Conservation (phyloP, 1,140 invertebrate genomes). For the Danaus plexippus region DNA sequence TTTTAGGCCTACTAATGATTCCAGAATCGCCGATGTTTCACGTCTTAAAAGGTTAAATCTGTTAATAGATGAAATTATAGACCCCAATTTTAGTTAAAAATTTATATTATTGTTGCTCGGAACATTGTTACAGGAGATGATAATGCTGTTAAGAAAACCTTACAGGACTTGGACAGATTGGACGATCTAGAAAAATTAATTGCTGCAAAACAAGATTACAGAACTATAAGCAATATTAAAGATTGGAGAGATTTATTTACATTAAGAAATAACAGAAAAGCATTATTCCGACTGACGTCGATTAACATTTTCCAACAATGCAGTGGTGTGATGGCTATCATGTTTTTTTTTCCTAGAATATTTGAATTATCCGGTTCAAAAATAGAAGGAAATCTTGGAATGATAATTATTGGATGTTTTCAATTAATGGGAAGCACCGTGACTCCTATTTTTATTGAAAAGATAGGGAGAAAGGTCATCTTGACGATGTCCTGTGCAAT, state of each 20-base stretch:
- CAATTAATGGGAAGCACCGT: slow-evolving; percentile 55
- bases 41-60: slow-evolving; percentile 29
- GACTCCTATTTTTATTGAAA: slow-evolving; percentile 63
- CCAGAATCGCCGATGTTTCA: slow-evolving; percentile 31
- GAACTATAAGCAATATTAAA: slow-evolving; percentile 9
- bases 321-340: slow-evolving; percentile 55
- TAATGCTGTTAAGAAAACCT: slow-evolving; percentile 16
- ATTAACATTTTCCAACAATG: slow-evolving; percentile 46
- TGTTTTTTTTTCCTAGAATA: slow-evolving; percentile 68
- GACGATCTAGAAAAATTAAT: slow-evolving; percentile 23
- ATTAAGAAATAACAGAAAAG: slow-evolving; percentile 26
- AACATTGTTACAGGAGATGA: slow-evolving; percentile 18
- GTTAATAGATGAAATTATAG: neutral
- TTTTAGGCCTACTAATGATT: slow-evolving; percentile 10
- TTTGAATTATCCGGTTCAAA: slow-evolving; percentile 36
- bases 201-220: slow-evolving; percentile 12
- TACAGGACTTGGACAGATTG: slow-evolving; percentile 20
- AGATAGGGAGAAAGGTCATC: slow-evolving; percentile 61
- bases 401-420: slow-evolving; percentile 36
- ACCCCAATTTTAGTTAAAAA: too few relatives aligned
- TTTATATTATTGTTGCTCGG: too few relatives aligned
- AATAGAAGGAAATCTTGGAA: slow-evolving; percentile 19
- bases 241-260: slow-evolving; percentile 26
- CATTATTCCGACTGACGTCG: slow-evolving; percentile 14
- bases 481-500: slow-evolving; percentile 44